Evolutionary conservation across 2,113 vertebrate genomes (phyloP), one percentile per base, ranked within the genome.

Genomic region (Hemibagrus wyckioides): DNA sequence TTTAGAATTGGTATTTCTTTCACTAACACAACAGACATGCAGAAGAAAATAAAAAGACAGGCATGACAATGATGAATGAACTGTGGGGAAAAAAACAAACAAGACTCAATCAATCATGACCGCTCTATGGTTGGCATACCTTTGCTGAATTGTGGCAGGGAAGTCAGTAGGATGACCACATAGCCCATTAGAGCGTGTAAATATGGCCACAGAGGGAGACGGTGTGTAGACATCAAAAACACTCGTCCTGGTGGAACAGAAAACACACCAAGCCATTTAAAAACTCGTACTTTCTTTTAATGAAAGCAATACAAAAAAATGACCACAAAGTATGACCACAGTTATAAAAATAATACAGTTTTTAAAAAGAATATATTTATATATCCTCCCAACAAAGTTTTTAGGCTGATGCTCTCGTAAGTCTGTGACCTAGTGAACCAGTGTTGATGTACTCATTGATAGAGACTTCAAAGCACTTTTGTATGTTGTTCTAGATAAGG

Each of bases 151-250:
- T 87, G 90, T 71, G 90, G 92, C 0, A 93, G 85, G 82, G 84
- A 82, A 19, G 89, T 89, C 90, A 94, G 80, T 13, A 95, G 87
- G 82, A 95, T 85, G 85, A 94, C 41, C 75, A 90, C 90, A 82
- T 91, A 92, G 63, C 90, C 83, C 89, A 94, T 85, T 73, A 85
- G 56, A 90, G 90, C 0, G n/a, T 54, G 90, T 87, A 92, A 90
- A 91, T 92, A 92, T 48, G 77, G 88, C 92, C 90, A 90, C 13
- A 92, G 85, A 87, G 21, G 36, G 76, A 48, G 82, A 82, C 85
- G 84, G 14, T 86, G 89, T n/a, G 86, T 63, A 87, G 94, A 95
- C 95, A 95, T 95, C 88, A 94, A 94, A 83, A 89, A 89, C 88
- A 36, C 90, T 81, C 67, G 88, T 92, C 93, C 92, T 94, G 54